Evolutionary conservation across 2,113 vertebrate species (phyloP).

Genomic region (Oryzias melastigma): DNA sequence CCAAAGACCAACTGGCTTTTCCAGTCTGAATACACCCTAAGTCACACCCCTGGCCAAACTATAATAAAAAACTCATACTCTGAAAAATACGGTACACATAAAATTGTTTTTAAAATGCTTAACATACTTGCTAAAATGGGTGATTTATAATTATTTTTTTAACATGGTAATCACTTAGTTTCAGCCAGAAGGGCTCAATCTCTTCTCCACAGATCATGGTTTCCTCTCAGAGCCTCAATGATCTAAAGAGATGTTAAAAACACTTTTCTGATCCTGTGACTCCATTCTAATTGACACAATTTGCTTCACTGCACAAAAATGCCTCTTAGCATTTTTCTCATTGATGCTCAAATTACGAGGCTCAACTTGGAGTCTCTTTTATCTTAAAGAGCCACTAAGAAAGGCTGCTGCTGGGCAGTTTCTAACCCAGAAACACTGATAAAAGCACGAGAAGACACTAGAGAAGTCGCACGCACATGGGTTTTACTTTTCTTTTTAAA

Average conservation of each 20-base stretch:
- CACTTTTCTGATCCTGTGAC: slow-evolving; percentile 1
- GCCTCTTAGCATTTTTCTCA: neutral
- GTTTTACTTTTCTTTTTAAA: too few species aligned
- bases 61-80: neutral
- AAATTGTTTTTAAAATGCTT: too few species aligned
- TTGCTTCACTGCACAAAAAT: slow-evolving; percentile 14
- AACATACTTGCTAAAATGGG: neutral
- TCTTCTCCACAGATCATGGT: neutral
- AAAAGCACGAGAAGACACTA: neutral
- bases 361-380: slow-evolving; percentile 4
- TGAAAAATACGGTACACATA: too few species aligned
- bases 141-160: neutral
- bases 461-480: too few species aligned
- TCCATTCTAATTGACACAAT: slow-evolving; percentile 3
- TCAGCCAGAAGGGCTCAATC: neutral
- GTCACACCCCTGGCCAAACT: too few species aligned
- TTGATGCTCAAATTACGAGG: slow-evolving; percentile 8
- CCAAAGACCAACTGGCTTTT: too few species aligned
- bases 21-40: too few species aligned
- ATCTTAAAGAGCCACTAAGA: slow-evolving; percentile 6
- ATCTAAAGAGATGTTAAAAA: neutral
- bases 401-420: neutral
- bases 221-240: neutral
- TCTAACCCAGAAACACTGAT: slow-evolving; percentile 17
- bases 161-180: neutral